Evolutionary conservation across 1,140 invertebrate species (phyloP), one percentile per base, ranked within the genome.

Genomic region (Drosophila varians): DNA sequence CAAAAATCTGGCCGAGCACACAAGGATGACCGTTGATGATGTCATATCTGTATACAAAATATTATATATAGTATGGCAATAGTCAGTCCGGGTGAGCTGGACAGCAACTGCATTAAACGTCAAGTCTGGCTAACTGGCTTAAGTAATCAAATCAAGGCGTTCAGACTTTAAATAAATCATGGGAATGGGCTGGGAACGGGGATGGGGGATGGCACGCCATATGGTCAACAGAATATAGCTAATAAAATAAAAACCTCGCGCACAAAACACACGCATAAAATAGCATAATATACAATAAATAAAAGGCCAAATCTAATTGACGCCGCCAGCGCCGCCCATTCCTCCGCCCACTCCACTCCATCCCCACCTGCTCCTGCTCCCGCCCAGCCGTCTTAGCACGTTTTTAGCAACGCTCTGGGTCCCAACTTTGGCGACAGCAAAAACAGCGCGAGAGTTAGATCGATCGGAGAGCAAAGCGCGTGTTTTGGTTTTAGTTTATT

Each of bases 231-330:
- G 49, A 57, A 31, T 58, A 52, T 12, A 69, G 40, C 48, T 69
- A 72, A 82, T 73, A 56, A 40, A 42, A 66, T 71, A 76, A 76
- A 53, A 76, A 76, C 68, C 75, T 84, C 79, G 75, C 65, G 75
- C 84, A 83, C 84, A 53, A 62, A 61, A 49, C 40, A 42, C 42
- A 56, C 49, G 45, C 51, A 80, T 65, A 71, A 78, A 74, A 72
- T 60, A 83, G 34, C 65, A 73, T 78, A 84, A 73, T 76, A 84
- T 86, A 74, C 36, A 38, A 38, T 38, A 38, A 86, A 77, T 74
- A 86, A 80, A 77, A 77, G 69, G 56, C 77, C 60, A 74, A 66
- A 78, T 82, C 77, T 82, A 87, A 87, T 87, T 87, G 83, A 77
- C 61, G 69, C 56, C 69, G 82, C 69, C 40, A 7, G 19, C 26